phyloP scores from a whole-genome alignment of 64 coral and sea anemone genomes.

The Dendronephthya gigantea region DNA sequence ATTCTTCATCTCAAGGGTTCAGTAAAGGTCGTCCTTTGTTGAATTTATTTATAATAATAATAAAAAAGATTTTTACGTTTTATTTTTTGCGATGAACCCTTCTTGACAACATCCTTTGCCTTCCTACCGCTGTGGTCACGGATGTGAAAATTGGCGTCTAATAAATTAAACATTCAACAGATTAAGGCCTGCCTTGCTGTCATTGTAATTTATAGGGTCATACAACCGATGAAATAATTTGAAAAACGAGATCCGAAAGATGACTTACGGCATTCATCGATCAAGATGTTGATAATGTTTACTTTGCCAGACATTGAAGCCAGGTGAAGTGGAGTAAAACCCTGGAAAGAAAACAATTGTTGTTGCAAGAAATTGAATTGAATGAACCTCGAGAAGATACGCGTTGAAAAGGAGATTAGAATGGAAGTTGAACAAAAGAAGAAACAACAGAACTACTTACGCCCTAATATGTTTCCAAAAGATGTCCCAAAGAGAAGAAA shows the following conservation, averaged over 20 bases:
- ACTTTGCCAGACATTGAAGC: constrained; percentile 62
- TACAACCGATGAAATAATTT: too few relatives aligned
- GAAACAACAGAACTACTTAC: neutral
- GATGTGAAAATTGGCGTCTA: constrained; percentile 73
- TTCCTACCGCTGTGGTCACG: constrained; percentile 81
- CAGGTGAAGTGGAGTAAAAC: constrained; percentile 85
- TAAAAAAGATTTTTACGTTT: constrained; percentile 15
- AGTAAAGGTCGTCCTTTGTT: too few relatives aligned
- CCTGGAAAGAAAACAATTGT: constrained; percentile 24
- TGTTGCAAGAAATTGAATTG: neutral
- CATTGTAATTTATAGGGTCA: too few relatives aligned
- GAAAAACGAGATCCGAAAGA: too few relatives aligned
- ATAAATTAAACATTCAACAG: constrained; percentile 7
- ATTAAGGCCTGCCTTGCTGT: too few relatives aligned
- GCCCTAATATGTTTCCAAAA: constrained; percentile 2
- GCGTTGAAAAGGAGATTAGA: neutral
- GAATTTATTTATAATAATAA: too few relatives aligned
- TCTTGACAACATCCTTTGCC: constrained; percentile 44
- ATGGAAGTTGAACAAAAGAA: neutral
- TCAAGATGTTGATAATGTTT: constrained; percentile 65
- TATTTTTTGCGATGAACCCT: neutral
- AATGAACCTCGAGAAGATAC: too few relatives aligned
- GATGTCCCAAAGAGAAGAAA: neutral
- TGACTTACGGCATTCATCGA: constrained; percentile 67
- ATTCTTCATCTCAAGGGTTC: too few relatives aligned